phyloP scores from a whole-genome alignment of 2,888 invertebrate species.

The Apantesis nais region DNA sequence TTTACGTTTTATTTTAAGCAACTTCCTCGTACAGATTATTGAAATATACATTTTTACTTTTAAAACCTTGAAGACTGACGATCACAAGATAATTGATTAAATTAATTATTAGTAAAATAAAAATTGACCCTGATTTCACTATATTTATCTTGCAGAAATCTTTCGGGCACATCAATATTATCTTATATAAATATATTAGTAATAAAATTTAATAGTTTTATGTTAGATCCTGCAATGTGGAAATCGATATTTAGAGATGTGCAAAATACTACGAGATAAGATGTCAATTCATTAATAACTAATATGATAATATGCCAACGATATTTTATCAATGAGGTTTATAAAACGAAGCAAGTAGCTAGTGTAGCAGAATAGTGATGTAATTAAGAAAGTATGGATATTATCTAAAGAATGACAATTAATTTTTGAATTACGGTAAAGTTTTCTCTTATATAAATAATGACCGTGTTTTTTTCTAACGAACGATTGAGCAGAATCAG shows the following conservation, averaged over 20 bases:
- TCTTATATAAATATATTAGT: too few relatives aligned
- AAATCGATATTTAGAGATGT: not conserved
- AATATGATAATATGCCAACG: not conserved
- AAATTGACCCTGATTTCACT: not conserved
- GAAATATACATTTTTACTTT: constrained; percentile 11
- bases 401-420: not conserved
- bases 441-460: not conserved
- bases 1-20: constrained; percentile 20
- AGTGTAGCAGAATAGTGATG: not conserved
- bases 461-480: not conserved
- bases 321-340: not conserved
- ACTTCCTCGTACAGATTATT: constrained; percentile 20
- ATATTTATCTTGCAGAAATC: constrained; percentile 3
- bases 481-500: too few relatives aligned
- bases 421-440: not conserved
- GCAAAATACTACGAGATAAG: not conserved
- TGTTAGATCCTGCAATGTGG: not conserved
- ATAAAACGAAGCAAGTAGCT: not conserved
- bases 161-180: too few relatives aligned
- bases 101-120: not conserved
- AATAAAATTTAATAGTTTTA: not conserved
- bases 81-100: constrained; percentile 5
- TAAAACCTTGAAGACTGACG: constrained; percentile 14
- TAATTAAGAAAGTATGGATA: not conserved
- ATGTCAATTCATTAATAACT: not conserved